phyloP scores from a whole-genome alignment of 2,113 vertebrate genomes.

The Panthera tigris region DNA sequence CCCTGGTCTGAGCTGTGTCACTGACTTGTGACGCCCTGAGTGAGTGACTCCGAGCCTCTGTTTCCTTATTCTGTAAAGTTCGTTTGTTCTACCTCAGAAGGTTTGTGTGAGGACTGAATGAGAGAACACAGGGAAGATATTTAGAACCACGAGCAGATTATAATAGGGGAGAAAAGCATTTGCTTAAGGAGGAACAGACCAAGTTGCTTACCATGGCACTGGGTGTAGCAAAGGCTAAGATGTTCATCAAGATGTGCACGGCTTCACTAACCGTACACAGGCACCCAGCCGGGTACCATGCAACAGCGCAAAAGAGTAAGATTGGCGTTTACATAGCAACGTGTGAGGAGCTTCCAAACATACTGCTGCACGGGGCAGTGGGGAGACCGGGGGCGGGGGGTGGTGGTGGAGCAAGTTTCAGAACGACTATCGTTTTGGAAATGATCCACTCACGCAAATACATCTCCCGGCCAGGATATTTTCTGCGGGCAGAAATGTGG shows the following conservation, averaged over 20 bases:
- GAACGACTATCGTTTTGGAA: not conserved
- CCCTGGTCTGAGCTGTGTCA: not conserved
- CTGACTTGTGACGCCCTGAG: not conserved
- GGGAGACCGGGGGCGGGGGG: fast-evolving
- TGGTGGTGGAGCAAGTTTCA: not conserved
- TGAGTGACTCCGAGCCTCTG: not conserved
- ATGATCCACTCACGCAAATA: not conserved
- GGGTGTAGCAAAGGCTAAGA: not conserved
- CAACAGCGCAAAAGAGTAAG: not conserved
- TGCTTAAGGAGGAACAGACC: not conserved
- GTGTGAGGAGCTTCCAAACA: not conserved
- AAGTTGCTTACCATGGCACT: not conserved
- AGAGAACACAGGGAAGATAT: not conserved
- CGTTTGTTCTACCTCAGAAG: not conserved
- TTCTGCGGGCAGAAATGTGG: not conserved
- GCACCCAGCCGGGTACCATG: not conserved
- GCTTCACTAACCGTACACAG: not conserved
- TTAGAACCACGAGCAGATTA: not conserved
- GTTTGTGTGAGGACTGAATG: not conserved
- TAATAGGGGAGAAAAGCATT: not conserved
- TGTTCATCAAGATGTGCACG: not conserved
- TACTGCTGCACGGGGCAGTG: fast-evolving
- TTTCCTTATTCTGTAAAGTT: not conserved
- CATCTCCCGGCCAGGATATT: fast-evolving
- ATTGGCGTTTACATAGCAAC: fast-evolving